Evolutionary conservation across 2,113 vertebrate genomes (phyloP).

Genomic region (Lepisosteus osseus): DNA sequence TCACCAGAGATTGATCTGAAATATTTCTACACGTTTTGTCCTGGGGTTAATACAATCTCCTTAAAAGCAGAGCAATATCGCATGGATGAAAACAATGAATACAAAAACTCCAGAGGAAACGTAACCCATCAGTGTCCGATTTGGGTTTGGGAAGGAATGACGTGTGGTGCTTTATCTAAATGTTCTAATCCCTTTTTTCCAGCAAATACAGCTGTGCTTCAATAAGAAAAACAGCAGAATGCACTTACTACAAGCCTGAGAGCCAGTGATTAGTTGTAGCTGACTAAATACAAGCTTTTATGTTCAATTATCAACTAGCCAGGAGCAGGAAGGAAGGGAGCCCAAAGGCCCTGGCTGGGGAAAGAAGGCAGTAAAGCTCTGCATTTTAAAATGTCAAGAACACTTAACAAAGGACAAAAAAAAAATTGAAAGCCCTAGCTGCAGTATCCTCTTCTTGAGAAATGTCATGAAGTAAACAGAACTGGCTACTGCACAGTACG

Average conservation of each 20-base stretch:
- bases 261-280: slow-evolving; percentile 3
- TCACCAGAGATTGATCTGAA: no score
- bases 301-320: slow-evolving; percentile 2
- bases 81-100: neutral
- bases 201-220: neutral
- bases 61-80: neutral
- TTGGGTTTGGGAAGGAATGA: neutral
- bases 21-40: no score
- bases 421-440: neutral
- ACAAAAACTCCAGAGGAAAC: neutral
- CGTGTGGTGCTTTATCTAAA: neutral
- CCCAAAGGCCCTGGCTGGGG: neutral
- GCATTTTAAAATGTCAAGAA: slow-evolving; percentile 7
- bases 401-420: neutral
- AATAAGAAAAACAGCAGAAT: neutral
- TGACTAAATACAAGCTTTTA: neutral
- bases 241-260: neutral
- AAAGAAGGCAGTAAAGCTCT: neutral
- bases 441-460: no score
- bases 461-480: no score
- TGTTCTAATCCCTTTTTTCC: neutral
- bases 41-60: no score
- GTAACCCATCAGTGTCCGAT: neutral
- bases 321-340: neutral
- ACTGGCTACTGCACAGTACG: neutral